phyloP scores from a whole-genome alignment of 1,140 invertebrate species.

The Pogonomyrmex californicus region DNA sequence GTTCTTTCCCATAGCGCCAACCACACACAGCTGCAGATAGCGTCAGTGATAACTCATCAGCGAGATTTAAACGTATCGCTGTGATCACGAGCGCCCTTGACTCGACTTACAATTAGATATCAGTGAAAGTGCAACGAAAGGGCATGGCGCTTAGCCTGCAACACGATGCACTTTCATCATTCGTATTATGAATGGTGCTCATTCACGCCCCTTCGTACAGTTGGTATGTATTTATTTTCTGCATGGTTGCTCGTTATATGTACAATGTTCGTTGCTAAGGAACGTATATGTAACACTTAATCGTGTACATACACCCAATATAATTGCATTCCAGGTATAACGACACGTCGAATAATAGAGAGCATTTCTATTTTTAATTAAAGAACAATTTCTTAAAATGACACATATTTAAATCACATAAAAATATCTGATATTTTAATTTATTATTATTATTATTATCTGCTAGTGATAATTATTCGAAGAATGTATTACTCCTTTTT shows the following conservation, averaged over 20 bases:
- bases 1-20: slow-evolving; percentile 40
- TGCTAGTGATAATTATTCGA: neutral
- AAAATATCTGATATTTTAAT: slow-evolving; percentile 1
- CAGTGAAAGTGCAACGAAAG: slow-evolving; percentile 66
- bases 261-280: slow-evolving; percentile 27
- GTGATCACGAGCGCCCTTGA: slow-evolving; percentile 63
- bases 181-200: slow-evolving; percentile 53
- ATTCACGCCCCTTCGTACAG: slow-evolving; percentile 18
- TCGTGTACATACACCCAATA: slow-evolving; percentile 4
- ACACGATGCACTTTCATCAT: slow-evolving; percentile 44
- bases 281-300: slow-evolving; percentile 1
- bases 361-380: neutral
- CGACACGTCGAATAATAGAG: too few relatives aligned
- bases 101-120: slow-evolving; percentile 39
- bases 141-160: slow-evolving; percentile 46
- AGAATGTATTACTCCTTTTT: neutral
- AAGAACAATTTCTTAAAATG: slow-evolving; percentile 9
- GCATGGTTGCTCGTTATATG: slow-evolving; percentile 35
- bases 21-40: slow-evolving; percentile 36
- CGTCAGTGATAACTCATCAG: slow-evolving; percentile 53
- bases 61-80: slow-evolving; percentile 54
- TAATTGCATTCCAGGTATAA: neutral
- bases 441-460: neutral
- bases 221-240: slow-evolving; percentile 40
- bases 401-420: neutral